These are phyloP conservation scores for Hipparchia semele DNA, from an alignment of 2,888 invertebrate species.

Conservation along the genomic window DNA sequence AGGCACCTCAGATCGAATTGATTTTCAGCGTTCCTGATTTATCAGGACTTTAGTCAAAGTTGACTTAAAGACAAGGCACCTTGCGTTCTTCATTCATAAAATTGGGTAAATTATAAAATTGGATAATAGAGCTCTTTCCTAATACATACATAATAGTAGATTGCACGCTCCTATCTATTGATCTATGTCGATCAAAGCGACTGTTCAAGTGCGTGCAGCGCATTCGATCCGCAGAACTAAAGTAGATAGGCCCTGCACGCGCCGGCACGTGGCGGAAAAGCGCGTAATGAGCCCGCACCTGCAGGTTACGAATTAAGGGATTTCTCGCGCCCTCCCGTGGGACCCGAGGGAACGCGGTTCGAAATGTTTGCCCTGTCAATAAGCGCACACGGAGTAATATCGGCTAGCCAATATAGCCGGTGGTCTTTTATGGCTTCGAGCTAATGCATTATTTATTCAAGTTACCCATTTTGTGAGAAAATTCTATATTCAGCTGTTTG, in stretches of 20 bases:
- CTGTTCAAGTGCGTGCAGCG: slow-evolving; percentile 59
- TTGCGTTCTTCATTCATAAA: no score
- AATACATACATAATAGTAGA: slow-evolving; percentile 32
- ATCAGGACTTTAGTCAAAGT: no score
- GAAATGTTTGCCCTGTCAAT: slow-evolving; percentile 74
- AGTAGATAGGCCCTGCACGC: slow-evolving; percentile 62
- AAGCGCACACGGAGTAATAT: slow-evolving; percentile 63
- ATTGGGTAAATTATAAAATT: no score
- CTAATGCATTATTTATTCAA: slow-evolving; percentile 36
- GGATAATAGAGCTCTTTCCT: no score
- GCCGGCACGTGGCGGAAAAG: slow-evolving; percentile 76
- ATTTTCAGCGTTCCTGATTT: no score
- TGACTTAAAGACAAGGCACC: no score
- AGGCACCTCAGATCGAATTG: no score
- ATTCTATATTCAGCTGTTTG: background rate
- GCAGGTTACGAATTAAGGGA: slow-evolving; percentile 79
- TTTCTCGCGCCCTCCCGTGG: slow-evolving; percentile 83
- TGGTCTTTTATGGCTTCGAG: slow-evolving; percentile 41
- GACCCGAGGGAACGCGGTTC: slow-evolving; percentile 61
- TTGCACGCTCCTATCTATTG: slow-evolving; percentile 43
- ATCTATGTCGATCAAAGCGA: slow-evolving; percentile 56
- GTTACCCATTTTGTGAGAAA: slow-evolving; percentile 8
- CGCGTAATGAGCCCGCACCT: slow-evolving; percentile 81
- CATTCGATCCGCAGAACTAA: slow-evolving; percentile 59
- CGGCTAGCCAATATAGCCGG: slow-evolving; percentile 53